These are phyloP conservation scores for Hylaeus anthracinus DNA, from an alignment of 1,140 invertebrate genomes.

Conservation along the genomic window DNA sequence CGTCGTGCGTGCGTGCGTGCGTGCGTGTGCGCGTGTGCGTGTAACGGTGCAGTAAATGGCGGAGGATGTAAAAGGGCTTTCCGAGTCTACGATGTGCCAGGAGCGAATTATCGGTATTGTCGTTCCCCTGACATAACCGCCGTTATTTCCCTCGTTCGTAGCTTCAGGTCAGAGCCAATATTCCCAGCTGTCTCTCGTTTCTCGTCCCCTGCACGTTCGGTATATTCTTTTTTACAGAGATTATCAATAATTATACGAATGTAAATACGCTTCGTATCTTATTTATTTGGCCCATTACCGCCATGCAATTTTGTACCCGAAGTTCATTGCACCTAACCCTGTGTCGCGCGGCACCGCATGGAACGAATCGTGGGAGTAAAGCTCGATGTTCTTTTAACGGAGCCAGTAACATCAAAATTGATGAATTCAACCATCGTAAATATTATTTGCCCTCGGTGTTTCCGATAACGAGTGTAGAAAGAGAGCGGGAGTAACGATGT, in stretches of 20 bases:
- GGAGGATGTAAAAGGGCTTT: constrained; percentile 47
- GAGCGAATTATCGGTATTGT: constrained; percentile 33
- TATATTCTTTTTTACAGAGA: neutral
- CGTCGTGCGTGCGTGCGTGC: constrained; percentile 2
- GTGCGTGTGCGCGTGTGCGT: constrained; percentile 29
- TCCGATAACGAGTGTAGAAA: neutral
- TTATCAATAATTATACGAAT: neutral
- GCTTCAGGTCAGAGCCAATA: constrained; percentile 47
- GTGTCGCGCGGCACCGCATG: neutral
- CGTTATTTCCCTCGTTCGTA: constrained; percentile 48
- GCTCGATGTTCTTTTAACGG: neutral
- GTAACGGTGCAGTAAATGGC: constrained; percentile 51
- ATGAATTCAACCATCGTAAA: neutral
- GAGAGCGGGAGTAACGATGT: no score
- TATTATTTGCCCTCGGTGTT: no score
- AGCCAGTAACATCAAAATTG: constrained; percentile 37
- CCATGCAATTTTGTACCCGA: constrained; percentile 20
- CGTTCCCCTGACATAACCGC: constrained; percentile 58
- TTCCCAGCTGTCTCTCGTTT: constrained; percentile 41
- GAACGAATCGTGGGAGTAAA: neutral
- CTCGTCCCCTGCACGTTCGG: neutral
- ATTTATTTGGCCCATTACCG: constrained; percentile 21
- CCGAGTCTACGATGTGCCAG: constrained; percentile 39
- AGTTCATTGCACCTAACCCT: constrained; percentile 42
- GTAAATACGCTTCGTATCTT: constrained; percentile 21